Conservation (phyloP, 2,888 invertebrate genomes). For the Rhabditoides inermis region DNA sequence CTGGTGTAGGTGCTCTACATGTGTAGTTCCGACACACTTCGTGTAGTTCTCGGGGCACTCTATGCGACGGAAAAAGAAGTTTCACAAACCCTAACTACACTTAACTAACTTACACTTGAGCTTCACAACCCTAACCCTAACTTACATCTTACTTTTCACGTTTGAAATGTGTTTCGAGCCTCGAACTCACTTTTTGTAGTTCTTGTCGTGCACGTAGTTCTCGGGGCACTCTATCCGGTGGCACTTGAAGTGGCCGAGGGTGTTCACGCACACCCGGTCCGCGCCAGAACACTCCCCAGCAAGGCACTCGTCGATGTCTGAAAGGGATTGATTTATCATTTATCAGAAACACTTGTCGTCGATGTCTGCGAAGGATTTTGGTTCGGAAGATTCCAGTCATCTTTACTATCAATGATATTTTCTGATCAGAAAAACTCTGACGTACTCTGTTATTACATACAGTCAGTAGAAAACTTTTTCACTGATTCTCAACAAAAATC, state of each 20-base stretch:
- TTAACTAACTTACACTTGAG: background rate
- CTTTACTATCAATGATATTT: too few relatives aligned
- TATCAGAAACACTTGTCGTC: background rate
- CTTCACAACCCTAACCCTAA: background rate
- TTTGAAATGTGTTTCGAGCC: too few relatives aligned
- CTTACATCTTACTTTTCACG: too few relatives aligned
- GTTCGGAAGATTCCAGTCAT: too few relatives aligned
- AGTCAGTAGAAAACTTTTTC: too few relatives aligned
- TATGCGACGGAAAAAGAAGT: too few relatives aligned
- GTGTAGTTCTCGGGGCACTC: conserved; percentile 10
- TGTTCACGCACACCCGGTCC: conserved; percentile 78
- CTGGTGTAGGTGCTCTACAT: too few relatives aligned
- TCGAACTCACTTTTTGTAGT: conserved; percentile 72
- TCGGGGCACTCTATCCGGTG: conserved; percentile 75
- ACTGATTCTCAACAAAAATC: too few relatives aligned
- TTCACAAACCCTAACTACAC: background rate
- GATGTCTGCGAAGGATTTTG: too few relatives aligned
- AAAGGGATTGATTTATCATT: conserved; percentile 7
- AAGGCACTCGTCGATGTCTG: conserved; percentile 70
- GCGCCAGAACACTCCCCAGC: conserved; percentile 56
- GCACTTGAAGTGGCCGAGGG: conserved; percentile 78
- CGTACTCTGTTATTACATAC: too few relatives aligned
- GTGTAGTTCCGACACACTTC: too few relatives aligned
- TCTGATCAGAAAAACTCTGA: too few relatives aligned
- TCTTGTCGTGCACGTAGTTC: conserved; percentile 71